A percentile compares a stretch with the other conserved stretches of the same genome.
Evolutionary conservation across 2,797 vertebrate species (phyloP).

Genomic region (Notolabrus celidotus): DNA sequence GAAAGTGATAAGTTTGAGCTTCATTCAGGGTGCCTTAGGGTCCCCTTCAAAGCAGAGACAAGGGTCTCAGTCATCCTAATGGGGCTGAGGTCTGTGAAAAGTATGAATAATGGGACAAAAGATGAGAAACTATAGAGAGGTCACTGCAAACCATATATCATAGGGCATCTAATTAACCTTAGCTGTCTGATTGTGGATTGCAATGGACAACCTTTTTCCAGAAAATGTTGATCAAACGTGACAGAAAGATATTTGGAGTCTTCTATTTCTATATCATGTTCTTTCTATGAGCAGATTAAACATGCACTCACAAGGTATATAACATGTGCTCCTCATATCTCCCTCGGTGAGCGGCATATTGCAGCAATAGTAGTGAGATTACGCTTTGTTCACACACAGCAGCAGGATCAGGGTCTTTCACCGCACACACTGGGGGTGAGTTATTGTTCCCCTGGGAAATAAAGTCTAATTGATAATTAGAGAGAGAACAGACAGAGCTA

Average conservation of each 20-base stretch:
- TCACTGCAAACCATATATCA: constrained; percentile 41
- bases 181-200: constrained; percentile 47
- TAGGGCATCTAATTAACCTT: constrained; percentile 71
- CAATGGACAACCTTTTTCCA: neutral
- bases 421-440: constrained; percentile 59
- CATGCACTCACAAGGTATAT: neutral
- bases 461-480: constrained; percentile 81
- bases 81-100: constrained; percentile 39
- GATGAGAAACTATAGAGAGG: constrained; percentile 31
- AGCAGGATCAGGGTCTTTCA: constrained; percentile 56
- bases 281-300: constrained; percentile 2
- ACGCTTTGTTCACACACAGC: constrained; percentile 46
- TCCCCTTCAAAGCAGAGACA: constrained; percentile 25
- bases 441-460: constrained; percentile 75
- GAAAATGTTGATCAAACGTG: neutral
- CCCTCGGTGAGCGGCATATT: constrained; percentile 24
- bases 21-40: constrained; percentile 43
- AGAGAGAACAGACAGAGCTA: constrained; percentile 63
- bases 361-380: constrained; percentile 31
- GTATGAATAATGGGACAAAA: constrained; percentile 49
- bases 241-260: neutral
- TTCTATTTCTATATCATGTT: neutral
- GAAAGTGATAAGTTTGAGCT: constrained; percentile 57
- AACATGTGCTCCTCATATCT: constrained; percentile 8
- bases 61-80: constrained; percentile 56